Base-by-base conservation (phyloP, 2,113 vertebrate genomes). In the Ahaetulla prasina region DNA sequence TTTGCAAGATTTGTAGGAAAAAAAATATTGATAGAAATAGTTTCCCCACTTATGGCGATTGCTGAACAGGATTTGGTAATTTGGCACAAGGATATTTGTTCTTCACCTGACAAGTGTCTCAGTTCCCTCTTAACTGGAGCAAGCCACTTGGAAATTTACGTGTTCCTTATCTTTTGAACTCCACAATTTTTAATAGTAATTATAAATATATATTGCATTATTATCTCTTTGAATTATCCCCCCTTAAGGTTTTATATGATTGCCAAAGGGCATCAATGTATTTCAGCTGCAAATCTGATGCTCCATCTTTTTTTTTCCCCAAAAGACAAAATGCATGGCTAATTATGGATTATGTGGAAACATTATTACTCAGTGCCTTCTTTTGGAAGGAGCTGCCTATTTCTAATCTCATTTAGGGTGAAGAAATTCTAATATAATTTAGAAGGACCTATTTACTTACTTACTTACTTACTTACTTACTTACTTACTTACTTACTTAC, bases 31-130 rank as follows among this genome's bases (percentile, higher is more conserved):
- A 20, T 43, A n/a, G 9, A 30, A 47, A 23, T 43, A 30, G 88
- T 43, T 10, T 57, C 68, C 47, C 47, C 35, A 53, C 53, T n/a
- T 80, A 0, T 0, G 20, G 0, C 0, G 2, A 89, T 89, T 93
- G 80, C 57, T 90, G 89, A 95, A 92, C 47, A 91, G 92, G 91
- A 94, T 54, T 91, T 89, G 52, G 90, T n/a, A 30, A 53, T 50
- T 23, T 85, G 25, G 14, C 39, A 88, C 47, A 80, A 95, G 68
- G 90, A 23, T 45, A 2, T 53, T 89, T 88, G 0, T 89, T 25
- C 43, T n/a, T 57, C 45, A 47, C 7, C 8, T 14, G 3, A 23
- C 35, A 53, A 74, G 30, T 89, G 55, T 47, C 25, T n/a, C 43
- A 30, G 60, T 89, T 60, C n/a, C 27, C 55, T 18, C 23, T 63